Conservation (phyloP, 1,140 invertebrate species). For the Eupristina koningsbergeri region DNA sequence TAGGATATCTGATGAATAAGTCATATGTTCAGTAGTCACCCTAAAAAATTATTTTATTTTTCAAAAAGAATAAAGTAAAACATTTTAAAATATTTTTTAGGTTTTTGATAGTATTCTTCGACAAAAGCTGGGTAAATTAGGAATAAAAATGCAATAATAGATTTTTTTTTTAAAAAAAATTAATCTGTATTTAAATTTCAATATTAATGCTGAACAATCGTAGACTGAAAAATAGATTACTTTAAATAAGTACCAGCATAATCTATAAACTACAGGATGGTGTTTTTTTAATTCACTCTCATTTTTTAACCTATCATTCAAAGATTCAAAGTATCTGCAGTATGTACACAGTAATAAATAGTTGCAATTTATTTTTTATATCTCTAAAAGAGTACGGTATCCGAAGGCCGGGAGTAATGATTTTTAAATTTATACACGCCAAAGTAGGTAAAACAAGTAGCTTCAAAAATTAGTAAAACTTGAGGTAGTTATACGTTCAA, state of each 20-base stretch:
- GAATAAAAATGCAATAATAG: background rate
- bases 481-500: background rate
- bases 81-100: background rate
- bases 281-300: too few species aligned
- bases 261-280: too few species aligned
- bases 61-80: background rate
- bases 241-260: too few species aligned
- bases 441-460: background rate
- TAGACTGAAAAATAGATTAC: too few species aligned
- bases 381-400: too few species aligned
- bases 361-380: too few species aligned
- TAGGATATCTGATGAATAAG: slow-evolving; percentile 19
- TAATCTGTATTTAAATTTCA: background rate
- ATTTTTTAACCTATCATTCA: too few species aligned
- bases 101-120: background rate
- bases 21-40: background rate
- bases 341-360: too few species aligned
- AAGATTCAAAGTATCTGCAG: too few species aligned
- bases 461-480: background rate
- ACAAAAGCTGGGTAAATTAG: background rate
- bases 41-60: background rate
- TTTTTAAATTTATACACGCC: too few species aligned
- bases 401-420: too few species aligned
- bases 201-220: too few species aligned
- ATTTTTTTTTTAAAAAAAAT: background rate